Evolutionary conservation across 2,797 vertebrate species (phyloP).

Genomic region (Enteromius mattozi): DNA sequence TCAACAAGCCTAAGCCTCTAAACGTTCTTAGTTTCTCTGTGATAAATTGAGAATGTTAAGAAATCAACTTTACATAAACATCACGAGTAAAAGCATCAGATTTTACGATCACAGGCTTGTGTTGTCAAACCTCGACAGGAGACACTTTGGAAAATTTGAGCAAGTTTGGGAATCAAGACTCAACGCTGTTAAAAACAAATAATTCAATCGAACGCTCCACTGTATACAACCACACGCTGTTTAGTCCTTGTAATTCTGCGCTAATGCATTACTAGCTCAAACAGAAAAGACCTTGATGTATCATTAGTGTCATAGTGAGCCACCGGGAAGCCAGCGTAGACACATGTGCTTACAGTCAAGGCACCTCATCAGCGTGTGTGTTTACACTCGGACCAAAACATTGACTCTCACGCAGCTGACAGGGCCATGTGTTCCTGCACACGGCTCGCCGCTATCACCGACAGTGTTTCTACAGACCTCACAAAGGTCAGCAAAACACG

Average conservation of each 20-base stretch:
- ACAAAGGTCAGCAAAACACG: constrained; percentile 68
- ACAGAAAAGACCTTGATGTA: constrained; percentile 13
- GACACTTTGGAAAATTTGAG: constrained; percentile 21
- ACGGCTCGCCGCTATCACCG: constrained; percentile 64
- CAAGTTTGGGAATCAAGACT: constrained; percentile 1
- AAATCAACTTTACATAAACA: neutral
- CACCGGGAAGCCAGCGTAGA: constrained; percentile 13
- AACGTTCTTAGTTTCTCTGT: neutral
- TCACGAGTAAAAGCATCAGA: neutral
- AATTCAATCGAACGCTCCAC: neutral
- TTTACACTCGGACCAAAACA: constrained; percentile 70
- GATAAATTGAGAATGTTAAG: neutral
- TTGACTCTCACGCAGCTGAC: constrained; percentile 60
- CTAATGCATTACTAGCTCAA: constrained; percentile 41
- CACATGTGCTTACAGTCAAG: constrained; percentile 57
- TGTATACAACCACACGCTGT: constrained; percentile 26
- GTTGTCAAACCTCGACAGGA: neutral
- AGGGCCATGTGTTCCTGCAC: constrained; percentile 56
- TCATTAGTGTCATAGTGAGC: constrained; percentile 21
- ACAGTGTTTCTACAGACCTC: constrained; percentile 66
- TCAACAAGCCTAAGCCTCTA: neutral
- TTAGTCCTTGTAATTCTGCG: constrained; percentile 31
- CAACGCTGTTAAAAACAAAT: constrained; percentile 5
- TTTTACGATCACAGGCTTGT: neutral
- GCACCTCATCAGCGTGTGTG: constrained; percentile 48